A percentile compares a stretch with the other conserved stretches of the same genome.
Conservation (phyloP, 2,113 vertebrate species). For the Pollachius pollachius region DNA sequence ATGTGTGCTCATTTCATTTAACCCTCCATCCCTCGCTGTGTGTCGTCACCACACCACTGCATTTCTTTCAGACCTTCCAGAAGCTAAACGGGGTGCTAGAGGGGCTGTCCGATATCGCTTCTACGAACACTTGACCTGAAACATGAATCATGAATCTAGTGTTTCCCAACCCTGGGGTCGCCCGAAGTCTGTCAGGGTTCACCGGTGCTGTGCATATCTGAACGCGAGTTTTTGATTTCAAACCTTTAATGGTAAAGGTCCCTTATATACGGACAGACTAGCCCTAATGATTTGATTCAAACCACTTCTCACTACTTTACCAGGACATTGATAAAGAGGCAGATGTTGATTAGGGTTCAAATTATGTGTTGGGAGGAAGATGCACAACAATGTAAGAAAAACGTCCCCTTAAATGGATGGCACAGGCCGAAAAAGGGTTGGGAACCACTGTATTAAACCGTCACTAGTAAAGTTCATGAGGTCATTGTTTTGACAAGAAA, state of each 20-base stretch:
- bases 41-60: not conserved
- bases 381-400: too few species aligned
- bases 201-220: too few species aligned
- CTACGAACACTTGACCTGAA: not conserved
- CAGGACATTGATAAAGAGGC: too few species aligned
- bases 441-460: not conserved
- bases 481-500: not conserved
- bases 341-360: too few species aligned
- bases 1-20: not conserved
- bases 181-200: too few species aligned
- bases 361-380: too few species aligned
- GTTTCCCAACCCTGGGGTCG: not conserved
- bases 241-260: too few species aligned
- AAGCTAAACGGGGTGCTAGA: constrained; percentile 13
- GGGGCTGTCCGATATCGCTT: not conserved
- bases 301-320: too few species aligned
- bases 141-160: not conserved
- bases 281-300: too few species aligned
- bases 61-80: not conserved
- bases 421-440: not conserved
- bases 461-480: not conserved
- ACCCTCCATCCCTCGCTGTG: not conserved
- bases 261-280: too few species aligned
- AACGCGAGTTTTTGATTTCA: too few species aligned
- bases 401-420: too few species aligned